Evolutionary conservation across 2,113 vertebrate genomes (phyloP).

Genomic region (Zosterops hypoxanthus): DNA sequence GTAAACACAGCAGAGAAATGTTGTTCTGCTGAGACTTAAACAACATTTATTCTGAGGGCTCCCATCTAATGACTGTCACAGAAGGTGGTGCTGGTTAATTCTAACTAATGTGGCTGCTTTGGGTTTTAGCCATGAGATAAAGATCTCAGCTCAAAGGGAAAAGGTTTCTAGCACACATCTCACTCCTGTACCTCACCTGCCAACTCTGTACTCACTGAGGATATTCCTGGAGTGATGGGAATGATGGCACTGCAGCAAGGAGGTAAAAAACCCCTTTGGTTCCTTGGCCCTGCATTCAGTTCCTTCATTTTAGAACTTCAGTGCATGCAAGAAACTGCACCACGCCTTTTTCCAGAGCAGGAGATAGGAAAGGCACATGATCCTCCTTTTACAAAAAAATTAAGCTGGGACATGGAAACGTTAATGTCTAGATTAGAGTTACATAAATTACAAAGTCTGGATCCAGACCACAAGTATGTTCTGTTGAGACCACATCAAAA

Average conservation of each 20-base stretch:
- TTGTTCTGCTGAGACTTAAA: neutral
- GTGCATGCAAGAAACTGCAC: neutral
- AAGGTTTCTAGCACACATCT: neutral
- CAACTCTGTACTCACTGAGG: neutral
- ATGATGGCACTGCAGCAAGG: neutral
- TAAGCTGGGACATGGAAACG: slow-evolving; percentile 1
- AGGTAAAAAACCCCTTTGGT: neutral
- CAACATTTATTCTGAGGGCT: neutral
- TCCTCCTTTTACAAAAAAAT: slow-evolving; percentile 17
- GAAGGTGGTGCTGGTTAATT: neutral
- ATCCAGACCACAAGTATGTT: slow-evolving; percentile 56
- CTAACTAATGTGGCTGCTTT: neutral
- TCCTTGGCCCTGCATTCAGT: neutral
- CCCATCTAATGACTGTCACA: neutral
- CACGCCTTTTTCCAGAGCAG: neutral
- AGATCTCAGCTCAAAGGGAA: neutral
- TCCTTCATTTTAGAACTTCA: neutral
- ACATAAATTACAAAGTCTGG: slow-evolving; percentile 20
- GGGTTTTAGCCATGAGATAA: neutral
- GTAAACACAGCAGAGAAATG: slow-evolving; percentile 35
- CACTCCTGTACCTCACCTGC: neutral
- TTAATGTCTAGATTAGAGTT: slow-evolving; percentile 47
- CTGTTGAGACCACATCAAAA: slow-evolving; percentile 55
- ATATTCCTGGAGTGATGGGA: neutral
- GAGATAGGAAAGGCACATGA: neutral